A percentile compares a stretch with the other conserved stretches of the same genome.
phyloP scores from a whole-genome alignment of 2,888 invertebrate species.

The Brenthis ino region DNA sequence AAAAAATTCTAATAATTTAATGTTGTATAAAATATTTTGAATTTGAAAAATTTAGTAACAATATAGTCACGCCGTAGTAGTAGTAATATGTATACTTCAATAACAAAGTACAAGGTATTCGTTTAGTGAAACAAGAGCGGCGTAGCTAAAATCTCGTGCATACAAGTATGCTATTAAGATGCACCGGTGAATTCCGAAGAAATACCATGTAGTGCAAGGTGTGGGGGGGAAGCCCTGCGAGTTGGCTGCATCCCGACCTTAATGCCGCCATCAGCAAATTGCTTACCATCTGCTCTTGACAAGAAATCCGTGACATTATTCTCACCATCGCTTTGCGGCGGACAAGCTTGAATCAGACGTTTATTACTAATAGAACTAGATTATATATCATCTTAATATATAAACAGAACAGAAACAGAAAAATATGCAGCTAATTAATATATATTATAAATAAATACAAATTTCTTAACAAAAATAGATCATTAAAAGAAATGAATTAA shows the following conservation, averaged over 20 bases:
- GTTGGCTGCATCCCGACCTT: conserved; percentile 73
- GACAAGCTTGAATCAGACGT: conserved; percentile 54
- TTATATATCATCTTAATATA: not conserved
- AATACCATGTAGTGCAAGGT: conserved; percentile 62
- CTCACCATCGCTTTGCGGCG: conserved; percentile 66
- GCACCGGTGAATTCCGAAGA: conserved; percentile 76
- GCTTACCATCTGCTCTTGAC: conserved; percentile 76
- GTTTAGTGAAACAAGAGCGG: conserved; percentile 1
- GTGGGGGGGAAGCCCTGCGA: conserved; percentile 47
- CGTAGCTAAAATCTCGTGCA: conserved; percentile 15
- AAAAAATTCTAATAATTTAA: too few species aligned
- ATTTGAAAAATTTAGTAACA: too few species aligned
- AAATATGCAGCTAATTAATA: not conserved
- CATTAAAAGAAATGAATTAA: too few species aligned
- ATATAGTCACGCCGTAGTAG: too few species aligned
- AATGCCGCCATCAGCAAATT: conserved; percentile 80
- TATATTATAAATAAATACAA: too few species aligned
- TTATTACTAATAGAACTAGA: conserved; percentile 39
- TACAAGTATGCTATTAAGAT: conserved; percentile 56
- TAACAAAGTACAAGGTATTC: not conserved
- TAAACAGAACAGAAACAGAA: not conserved
- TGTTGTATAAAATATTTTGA: too few species aligned
- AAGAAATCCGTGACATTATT: conserved; percentile 74
- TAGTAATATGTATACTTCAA: too few species aligned
- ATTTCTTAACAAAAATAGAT: too few species aligned